Evolutionary conservation across 2,888 invertebrate genomes (phyloP).

Genomic region (Imbricaverruca yamaguchii): DNA sequence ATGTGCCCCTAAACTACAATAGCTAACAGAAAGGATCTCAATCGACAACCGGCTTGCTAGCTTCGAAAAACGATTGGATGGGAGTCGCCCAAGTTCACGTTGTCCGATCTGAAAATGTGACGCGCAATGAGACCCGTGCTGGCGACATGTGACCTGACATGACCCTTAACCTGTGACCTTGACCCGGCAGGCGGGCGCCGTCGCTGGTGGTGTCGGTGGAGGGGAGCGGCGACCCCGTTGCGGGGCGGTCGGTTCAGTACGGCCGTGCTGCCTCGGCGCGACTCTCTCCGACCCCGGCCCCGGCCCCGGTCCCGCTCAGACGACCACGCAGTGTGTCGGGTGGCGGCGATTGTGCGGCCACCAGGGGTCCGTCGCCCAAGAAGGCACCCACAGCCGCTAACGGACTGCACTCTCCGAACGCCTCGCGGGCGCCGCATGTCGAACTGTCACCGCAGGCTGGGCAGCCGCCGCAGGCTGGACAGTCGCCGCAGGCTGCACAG

Average conservation of each 20-base stretch:
- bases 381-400: background rate
- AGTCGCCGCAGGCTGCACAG: background rate
- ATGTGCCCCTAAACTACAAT: too few relatives aligned
- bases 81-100: too few relatives aligned
- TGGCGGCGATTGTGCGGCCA: too few relatives aligned
- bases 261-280: background rate
- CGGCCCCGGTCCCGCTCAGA: background rate
- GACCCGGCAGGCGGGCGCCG: background rate
- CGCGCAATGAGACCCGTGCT: too few relatives aligned
- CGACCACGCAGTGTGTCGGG: background rate
- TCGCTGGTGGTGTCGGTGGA: background rate
- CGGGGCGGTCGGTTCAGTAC: background rate
- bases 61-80: too few relatives aligned
- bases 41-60: too few relatives aligned
- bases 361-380: too few relatives aligned
- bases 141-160: too few relatives aligned
- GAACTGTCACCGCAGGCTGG: constrained; percentile 23
- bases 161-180: too few relatives aligned
- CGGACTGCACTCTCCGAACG: constrained; percentile 27
- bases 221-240: background rate
- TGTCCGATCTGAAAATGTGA: too few relatives aligned
- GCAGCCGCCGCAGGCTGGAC: background rate
- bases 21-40: too few relatives aligned
- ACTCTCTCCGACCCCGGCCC: background rate
- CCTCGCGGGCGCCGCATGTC: constrained; percentile 22